A percentile compares a stretch with the other conserved stretches of the same genome.
Conservation (phyloP, 1,140 invertebrate species). For the Polyergus mexicanus region DNA sequence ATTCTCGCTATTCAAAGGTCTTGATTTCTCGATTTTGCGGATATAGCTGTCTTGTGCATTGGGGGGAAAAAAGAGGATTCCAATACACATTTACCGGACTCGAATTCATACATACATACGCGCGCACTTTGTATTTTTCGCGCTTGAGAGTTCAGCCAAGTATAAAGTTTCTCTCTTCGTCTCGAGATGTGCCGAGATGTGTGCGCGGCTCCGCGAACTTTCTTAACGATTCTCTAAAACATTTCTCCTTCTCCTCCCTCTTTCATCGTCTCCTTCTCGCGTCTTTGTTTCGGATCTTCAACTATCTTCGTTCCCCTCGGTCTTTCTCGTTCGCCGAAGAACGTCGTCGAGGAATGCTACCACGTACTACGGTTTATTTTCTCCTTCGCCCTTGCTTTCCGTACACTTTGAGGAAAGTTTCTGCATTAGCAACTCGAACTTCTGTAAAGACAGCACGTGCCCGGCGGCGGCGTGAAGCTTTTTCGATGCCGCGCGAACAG, state of each 20-base stretch:
- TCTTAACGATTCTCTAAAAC: slow-evolving; percentile 55
- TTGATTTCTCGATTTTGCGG: slow-evolving; percentile 52
- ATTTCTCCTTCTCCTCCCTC: slow-evolving; percentile 20
- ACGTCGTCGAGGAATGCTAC: slow-evolving; percentile 54
- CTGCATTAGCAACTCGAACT: slow-evolving; percentile 65
- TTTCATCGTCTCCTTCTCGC: slow-evolving; percentile 5
- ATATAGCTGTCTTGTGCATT: neutral
- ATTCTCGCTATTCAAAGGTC: slow-evolving; percentile 6
- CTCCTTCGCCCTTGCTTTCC: slow-evolving; percentile 30
- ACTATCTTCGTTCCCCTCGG: neutral
- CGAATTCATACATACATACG: neutral
- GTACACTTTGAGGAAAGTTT: slow-evolving; percentile 59
- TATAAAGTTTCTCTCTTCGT: slow-evolving; percentile 63
- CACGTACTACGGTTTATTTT: slow-evolving; percentile 54
- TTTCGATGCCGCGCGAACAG: slow-evolving; percentile 44
- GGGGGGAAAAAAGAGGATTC: neutral
- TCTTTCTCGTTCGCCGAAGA: neutral
- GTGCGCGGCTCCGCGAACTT: slow-evolving; percentile 56
- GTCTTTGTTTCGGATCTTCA: slow-evolving; percentile 10
- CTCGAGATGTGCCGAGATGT: slow-evolving; percentile 49
- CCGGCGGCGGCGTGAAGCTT: slow-evolving; percentile 51
- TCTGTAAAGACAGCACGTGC: slow-evolving; percentile 46
- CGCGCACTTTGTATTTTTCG: slow-evolving; percentile 28
- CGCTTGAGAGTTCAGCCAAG: slow-evolving; percentile 38
- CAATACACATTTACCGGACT: slow-evolving; percentile 48